These are phyloP conservation scores for Lindbergichthys nudifrons DNA, from an alignment of 2,797 vertebrate species.

Conservation along the genomic window DNA sequence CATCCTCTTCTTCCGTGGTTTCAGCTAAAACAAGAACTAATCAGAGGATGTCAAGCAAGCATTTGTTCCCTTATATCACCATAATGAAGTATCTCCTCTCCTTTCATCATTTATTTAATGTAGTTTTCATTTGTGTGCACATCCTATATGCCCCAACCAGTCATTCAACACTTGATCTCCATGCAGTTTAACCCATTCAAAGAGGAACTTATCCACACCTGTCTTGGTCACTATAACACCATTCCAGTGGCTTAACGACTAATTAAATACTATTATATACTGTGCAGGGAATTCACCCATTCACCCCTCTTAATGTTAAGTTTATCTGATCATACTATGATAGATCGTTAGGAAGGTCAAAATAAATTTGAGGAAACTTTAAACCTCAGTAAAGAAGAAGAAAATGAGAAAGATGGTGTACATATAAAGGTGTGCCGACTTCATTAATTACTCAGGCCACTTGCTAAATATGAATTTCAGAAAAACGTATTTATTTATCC, in stretches of 20 bases:
- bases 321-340: neutral
- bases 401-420: neutral
- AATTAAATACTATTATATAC: neutral
- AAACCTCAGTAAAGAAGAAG: slow-evolving; percentile 1
- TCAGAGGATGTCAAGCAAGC: slow-evolving; percentile 47
- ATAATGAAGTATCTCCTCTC: slow-evolving; percentile 6
- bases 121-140: slow-evolving; percentile 9
- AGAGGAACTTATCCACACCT: slow-evolving; percentile 9
- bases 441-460: neutral
- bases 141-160: neutral
- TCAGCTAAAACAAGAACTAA: slow-evolving; percentile 82
- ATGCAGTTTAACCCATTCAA: slow-evolving; percentile 20
- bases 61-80: slow-evolving; percentile 15
- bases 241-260: slow-evolving; percentile 22
- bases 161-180: slow-evolving; percentile 19
- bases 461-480: neutral
- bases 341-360: neutral
- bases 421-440: neutral
- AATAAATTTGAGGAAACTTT: neutral
- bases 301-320: neutral
- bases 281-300: neutral
- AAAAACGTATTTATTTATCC: neutral
- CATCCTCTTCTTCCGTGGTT: slow-evolving; percentile 87
- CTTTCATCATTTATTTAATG: slow-evolving; percentile 9
- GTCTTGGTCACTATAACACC: slow-evolving; percentile 17